These are phyloP conservation scores for Acleris sparsana DNA, from an alignment of 2,888 invertebrate species.

Conservation along the genomic window DNA sequence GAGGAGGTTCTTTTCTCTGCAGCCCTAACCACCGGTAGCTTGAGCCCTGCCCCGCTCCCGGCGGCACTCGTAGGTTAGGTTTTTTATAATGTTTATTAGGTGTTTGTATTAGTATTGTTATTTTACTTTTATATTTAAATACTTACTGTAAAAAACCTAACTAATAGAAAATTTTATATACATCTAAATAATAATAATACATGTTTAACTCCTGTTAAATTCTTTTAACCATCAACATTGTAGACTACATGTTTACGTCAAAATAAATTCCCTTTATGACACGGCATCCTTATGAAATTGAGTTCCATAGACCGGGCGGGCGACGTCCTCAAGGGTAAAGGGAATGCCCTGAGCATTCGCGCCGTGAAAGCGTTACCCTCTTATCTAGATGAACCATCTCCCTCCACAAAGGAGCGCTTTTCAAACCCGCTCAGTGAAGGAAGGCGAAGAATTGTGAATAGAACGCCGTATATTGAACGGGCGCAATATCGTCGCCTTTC, in stretches of 20 bases:
- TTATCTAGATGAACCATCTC: constrained; percentile 81
- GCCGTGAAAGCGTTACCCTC: constrained; percentile 69
- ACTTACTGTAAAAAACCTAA: too few species aligned
- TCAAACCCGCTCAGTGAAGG: constrained; percentile 54
- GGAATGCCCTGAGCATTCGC: constrained; percentile 48
- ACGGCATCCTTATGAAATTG: constrained; percentile 34
- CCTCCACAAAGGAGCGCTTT: constrained; percentile 59
- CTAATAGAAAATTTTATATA: too few species aligned
- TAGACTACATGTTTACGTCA: constrained; percentile 18
- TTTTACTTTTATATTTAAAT: too few species aligned
- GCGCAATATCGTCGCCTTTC: constrained; percentile 35
- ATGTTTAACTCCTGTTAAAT: constrained; percentile 1
- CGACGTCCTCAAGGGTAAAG: constrained; percentile 41
- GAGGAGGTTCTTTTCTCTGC: too few species aligned
- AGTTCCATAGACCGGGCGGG: constrained; percentile 30
- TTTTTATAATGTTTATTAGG: too few species aligned
- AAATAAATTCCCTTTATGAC: constrained; percentile 34
- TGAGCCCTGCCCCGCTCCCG: too few species aligned
- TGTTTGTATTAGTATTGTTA: too few species aligned
- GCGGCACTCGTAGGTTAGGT: too few species aligned
- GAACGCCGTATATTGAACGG: constrained; percentile 33
- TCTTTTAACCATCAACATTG: constrained; percentile 9
- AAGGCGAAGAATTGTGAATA: constrained; percentile 29
- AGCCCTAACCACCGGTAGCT: too few species aligned
- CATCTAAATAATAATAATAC: too few species aligned